Conservation (phyloP, 1,140 invertebrate species). For the Vanessa atalanta region DNA sequence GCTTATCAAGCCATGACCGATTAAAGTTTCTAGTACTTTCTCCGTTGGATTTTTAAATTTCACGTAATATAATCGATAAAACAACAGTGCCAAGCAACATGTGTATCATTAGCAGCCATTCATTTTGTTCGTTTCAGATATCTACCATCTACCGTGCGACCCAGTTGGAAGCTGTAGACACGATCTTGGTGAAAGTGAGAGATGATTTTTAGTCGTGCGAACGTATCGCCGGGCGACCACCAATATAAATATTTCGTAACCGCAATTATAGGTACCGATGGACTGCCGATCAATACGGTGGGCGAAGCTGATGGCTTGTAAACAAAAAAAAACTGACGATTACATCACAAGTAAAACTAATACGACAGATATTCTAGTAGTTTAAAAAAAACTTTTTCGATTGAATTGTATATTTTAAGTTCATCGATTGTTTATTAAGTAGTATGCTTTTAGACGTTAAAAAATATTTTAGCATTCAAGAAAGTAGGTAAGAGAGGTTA, state of each 20-base stretch:
- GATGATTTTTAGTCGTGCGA: conserved; percentile 51
- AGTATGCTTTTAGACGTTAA: no score
- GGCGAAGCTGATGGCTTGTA: conserved; percentile 47
- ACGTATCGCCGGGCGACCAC: conserved; percentile 45
- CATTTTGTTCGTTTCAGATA: conserved; percentile 43
- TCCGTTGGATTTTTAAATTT: conserved; percentile 16
- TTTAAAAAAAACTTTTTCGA: no score
- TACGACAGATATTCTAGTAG: no score
- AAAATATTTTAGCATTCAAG: no score
- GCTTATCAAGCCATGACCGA: conserved; percentile 20
- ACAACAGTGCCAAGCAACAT: conserved; percentile 23
- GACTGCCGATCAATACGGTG: conserved; percentile 45
- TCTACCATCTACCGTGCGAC: conserved; percentile 47
- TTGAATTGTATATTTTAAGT: no score
- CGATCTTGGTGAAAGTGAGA: conserved; percentile 69
- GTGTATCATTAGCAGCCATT: conserved; percentile 38
- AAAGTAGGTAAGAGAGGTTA: no score
- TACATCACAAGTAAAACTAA: conserved; percentile 47
- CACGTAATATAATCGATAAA: conserved; percentile 20
- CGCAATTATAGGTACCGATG: conserved; percentile 41
- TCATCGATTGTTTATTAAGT: no score
- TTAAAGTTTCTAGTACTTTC: conserved; percentile 26
- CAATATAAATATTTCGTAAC: conserved; percentile 69
- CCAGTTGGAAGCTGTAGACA: conserved; percentile 51
- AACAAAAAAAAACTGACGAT: conserved; percentile 44